Evolutionary conservation across 2,113 vertebrate genomes (phyloP).

Genomic region (Pyxicephalus adspersus): DNA sequence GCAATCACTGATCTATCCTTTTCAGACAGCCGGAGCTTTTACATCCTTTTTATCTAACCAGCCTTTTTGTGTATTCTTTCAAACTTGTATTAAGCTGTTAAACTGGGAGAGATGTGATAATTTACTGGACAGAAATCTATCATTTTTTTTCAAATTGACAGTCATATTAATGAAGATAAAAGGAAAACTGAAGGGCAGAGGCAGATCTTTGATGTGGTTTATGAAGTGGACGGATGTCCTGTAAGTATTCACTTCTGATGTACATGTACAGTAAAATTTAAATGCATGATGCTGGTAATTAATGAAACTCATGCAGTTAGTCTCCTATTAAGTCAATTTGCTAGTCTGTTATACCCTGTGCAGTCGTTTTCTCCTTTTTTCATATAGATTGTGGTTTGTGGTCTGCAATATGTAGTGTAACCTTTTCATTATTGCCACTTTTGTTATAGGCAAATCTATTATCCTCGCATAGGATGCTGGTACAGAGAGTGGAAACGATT

Average conservation of each 20-base stretch:
- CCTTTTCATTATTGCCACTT: slow-evolving; percentile 32
- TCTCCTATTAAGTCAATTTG: neutral
- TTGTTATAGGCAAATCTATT: slow-evolving; percentile 89
- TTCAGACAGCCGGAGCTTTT: slow-evolving; percentile 11
- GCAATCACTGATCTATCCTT: neutral
- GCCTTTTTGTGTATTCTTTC: neutral
- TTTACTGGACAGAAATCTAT: neutral
- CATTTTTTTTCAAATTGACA: slow-evolving; percentile 58
- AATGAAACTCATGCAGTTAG: neutral
- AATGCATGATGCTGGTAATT: neutral
- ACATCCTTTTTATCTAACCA: neutral
- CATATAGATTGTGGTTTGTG: neutral
- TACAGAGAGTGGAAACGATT: slow-evolving; percentile 88
- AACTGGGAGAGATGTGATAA: neutral
- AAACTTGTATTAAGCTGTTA: neutral
- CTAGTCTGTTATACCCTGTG: neutral
- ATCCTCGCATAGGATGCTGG: slow-evolving; percentile 93
- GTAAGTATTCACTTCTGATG: slow-evolving; percentile 75
- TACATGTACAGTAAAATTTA: slow-evolving; percentile 14
- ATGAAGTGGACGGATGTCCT: slow-evolving; percentile 97
- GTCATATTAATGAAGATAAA: slow-evolving; percentile 98
- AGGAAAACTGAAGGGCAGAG: slow-evolving; percentile 97
- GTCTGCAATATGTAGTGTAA: neutral
- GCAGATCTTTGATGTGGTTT: slow-evolving; percentile 97
- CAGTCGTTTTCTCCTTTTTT: neutral